These are phyloP conservation scores for Drosophila neocordata DNA, from an alignment of 1,140 invertebrate species.

Conservation along the genomic window DNA sequence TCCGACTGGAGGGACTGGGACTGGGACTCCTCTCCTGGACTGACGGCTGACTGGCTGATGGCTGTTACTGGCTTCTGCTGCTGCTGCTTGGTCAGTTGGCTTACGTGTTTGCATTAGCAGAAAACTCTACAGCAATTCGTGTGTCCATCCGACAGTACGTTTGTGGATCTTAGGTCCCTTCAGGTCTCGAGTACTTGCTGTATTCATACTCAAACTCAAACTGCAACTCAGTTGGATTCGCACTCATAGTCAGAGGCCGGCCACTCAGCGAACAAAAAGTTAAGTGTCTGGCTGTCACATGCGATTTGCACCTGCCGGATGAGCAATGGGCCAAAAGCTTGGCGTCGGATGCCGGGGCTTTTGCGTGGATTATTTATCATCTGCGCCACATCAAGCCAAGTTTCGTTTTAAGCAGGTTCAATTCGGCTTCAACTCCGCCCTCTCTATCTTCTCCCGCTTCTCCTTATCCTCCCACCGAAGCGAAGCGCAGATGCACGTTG, in stretches of 20 bases:
- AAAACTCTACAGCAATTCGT: constrained; percentile 31
- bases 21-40: constrained; percentile 2
- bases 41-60: constrained; percentile 23
- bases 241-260: constrained; percentile 19
- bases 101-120: constrained; percentile 71
- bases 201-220: constrained; percentile 9
- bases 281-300: constrained; percentile 81
- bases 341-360: constrained; percentile 36
- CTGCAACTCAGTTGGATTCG: constrained; percentile 17
- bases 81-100: constrained; percentile 58
- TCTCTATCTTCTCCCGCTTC: constrained; percentile 1
- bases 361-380: constrained; percentile 81
- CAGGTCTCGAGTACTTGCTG: constrained; percentile 37
- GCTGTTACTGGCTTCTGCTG: constrained; percentile 2
- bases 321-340: constrained; percentile 58
- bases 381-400: constrained; percentile 65
- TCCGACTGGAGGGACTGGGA: background rate
- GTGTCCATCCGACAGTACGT: background rate
- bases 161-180: background rate
- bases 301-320: constrained; percentile 81
- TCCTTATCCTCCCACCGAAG: background rate
- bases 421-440: background rate
- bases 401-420: constrained; percentile 71
- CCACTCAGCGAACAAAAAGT: constrained; percentile 67
- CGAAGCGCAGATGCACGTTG: constrained; percentile 62